Percentiles rank a stretch among this genome's conserved stretches.
phyloP scores from a whole-genome alignment of 2,888 invertebrate genomes.

The Phalera bucephala region DNA sequence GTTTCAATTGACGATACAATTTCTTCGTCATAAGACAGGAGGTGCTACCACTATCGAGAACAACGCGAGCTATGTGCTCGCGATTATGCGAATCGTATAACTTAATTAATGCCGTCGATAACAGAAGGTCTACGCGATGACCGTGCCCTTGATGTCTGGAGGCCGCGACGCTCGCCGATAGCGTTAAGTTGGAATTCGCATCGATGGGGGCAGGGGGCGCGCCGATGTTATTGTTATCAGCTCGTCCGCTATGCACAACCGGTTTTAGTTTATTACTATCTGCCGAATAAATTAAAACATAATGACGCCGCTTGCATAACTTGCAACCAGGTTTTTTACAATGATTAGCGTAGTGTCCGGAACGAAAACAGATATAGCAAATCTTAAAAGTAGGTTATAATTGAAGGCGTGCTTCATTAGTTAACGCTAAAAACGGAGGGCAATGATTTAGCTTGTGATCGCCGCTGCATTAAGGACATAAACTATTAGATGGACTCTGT shows the following conservation, averaged over 20 bases:
- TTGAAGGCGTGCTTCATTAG: constrained; percentile 1
- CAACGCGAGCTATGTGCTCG: constrained; percentile 3
- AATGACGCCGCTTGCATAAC: constrained; percentile 9
- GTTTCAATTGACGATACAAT: constrained; percentile 4
- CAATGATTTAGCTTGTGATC: constrained; percentile 5
- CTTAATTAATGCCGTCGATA: too few species aligned
- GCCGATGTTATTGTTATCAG: neutral
- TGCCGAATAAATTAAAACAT: constrained; percentile 7
- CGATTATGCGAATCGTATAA: too few species aligned
- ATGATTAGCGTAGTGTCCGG: constrained; percentile 22
- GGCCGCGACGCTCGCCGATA: too few species aligned
- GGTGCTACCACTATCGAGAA: constrained; percentile 7
- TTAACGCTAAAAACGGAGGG: constrained; percentile 5
- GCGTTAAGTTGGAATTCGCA: too few species aligned
- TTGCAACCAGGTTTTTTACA: constrained; percentile 10
- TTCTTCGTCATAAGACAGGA: constrained; percentile 9
- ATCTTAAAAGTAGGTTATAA: constrained; percentile 13
- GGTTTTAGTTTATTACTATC: neutral
- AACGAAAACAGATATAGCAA: constrained; percentile 24
- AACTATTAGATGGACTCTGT: neutral
- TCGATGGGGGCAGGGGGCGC: too few species aligned
- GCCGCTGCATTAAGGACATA: constrained; percentile 4
- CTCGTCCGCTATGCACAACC: neutral
- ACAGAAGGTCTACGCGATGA: too few species aligned
- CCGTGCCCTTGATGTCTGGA: too few species aligned